Conservation (phyloP, 2,888 invertebrate species). For the Heliothis peltigera region DNA sequence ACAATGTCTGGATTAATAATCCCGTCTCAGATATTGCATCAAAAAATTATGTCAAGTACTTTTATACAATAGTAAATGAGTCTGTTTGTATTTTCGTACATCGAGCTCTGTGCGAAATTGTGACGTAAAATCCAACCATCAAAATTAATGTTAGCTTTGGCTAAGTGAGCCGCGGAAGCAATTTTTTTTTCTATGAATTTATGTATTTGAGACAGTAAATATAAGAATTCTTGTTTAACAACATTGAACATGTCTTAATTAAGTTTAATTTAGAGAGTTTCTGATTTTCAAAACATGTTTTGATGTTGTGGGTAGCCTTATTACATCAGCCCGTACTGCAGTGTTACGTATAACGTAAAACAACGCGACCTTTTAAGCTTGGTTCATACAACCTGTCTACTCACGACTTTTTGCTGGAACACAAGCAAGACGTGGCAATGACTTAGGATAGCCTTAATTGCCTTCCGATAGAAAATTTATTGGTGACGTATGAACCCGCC, state of each 20-base stretch:
- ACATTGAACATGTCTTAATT: conserved; percentile 9
- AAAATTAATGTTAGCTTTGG: background rate
- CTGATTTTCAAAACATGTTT: conserved; percentile 22
- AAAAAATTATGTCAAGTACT: conserved; percentile 49
- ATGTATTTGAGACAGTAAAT: conserved; percentile 28
- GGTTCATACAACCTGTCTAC: conserved; percentile 13
- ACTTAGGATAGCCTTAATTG: conserved; percentile 39
- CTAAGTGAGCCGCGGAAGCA: background rate
- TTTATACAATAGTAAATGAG: conserved; percentile 25
- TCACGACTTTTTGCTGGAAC: conserved; percentile 15
- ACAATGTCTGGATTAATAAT: conserved; percentile 24
- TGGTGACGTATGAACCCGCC: conserved; percentile 17
- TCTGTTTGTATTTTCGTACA: conserved; percentile 22
- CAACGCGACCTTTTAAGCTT: conserved; percentile 33
- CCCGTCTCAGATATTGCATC: conserved; percentile 13
- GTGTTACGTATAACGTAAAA: conserved; percentile 14
- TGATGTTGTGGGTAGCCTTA: conserved; percentile 1
- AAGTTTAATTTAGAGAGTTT: conserved; percentile 14
- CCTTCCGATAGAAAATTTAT: conserved; percentile 25
- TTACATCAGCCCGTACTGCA: conserved; percentile 12
- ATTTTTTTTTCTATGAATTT: background rate
- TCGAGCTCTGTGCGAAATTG: conserved; percentile 3
- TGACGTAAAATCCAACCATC: background rate
- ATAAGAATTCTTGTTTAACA: background rate
- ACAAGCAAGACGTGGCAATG: conserved; percentile 7